Percentiles rank a stretch among this genome's conserved stretches.
Conservation (phyloP, 2,797 vertebrate species). For the Notolabrus celidotus region DNA sequence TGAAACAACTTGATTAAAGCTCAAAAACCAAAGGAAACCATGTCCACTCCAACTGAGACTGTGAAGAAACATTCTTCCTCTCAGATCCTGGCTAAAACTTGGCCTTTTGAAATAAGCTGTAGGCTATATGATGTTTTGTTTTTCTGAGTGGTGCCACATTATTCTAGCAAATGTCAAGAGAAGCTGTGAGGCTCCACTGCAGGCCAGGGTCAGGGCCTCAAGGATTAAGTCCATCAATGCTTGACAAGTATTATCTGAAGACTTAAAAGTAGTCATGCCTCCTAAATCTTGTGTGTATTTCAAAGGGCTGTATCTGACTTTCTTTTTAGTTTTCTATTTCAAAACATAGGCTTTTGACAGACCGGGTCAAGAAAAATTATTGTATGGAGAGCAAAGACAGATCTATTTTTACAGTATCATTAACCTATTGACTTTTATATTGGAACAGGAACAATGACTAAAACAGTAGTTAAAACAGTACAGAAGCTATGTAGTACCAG, state of each 20-base stretch:
- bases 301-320: not conserved
- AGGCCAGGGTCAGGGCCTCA: not conserved
- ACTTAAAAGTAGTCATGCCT: too few species aligned
- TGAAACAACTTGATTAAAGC: constrained; percentile 18
- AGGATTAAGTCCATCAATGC: not conserved
- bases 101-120: constrained; percentile 6
- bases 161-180: constrained; percentile 8
- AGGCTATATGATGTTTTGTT: not conserved
- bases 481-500: not conserved
- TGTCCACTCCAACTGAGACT: constrained; percentile 19
- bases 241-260: not conserved
- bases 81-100: constrained; percentile 14
- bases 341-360: not conserved
- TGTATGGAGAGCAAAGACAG: not conserved
- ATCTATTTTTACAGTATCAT: not conserved
- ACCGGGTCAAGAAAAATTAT: not conserved
- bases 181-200: constrained; percentile 7
- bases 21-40: constrained; percentile 27
- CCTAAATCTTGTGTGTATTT: not conserved
- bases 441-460: not conserved
- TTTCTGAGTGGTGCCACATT: not conserved
- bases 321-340: not conserved
- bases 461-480: not conserved
- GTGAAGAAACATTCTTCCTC: constrained; percentile 16
- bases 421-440: not conserved